A percentile compares a stretch with the other conserved stretches of the same genome.
phyloP scores from a whole-genome alignment of 35 echinoderm and acorn worm genomes.

The Holothuria glaberrima region DNA sequence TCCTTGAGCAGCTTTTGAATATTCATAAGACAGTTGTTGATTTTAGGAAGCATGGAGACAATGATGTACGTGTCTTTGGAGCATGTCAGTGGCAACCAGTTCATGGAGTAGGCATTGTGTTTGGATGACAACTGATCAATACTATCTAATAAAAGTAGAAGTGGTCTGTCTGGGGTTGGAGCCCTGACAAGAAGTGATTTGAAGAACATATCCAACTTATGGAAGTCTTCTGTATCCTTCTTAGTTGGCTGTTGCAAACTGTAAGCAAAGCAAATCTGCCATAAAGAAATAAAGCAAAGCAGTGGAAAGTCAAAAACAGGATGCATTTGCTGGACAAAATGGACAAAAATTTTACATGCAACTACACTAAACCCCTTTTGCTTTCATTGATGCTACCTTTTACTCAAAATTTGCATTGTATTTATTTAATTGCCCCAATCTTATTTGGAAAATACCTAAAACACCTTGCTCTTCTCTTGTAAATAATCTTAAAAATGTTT shows the following conservation, averaged over 20 bases:
- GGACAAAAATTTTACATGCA: no score
- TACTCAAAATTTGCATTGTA: no score
- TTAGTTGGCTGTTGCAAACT: conserved; percentile 51
- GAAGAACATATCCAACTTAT: conserved; percentile 74
- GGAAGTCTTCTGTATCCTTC: conserved; percentile 64
- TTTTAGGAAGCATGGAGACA: conserved; percentile 74
- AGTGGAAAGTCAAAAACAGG: no score
- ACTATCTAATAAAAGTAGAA: conserved; percentile 80
- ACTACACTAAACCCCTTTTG: no score
- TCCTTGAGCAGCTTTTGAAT: conserved; percentile 54
- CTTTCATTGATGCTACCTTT: no score
- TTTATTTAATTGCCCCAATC: no score
- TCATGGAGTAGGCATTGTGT: conserved; percentile 81
- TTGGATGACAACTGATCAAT: conserved; percentile 77
- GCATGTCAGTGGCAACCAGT: conserved; percentile 72
- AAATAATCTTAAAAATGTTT: no score
- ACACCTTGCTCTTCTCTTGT: no score
- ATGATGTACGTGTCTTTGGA: conserved; percentile 57
- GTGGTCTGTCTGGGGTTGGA: conserved; percentile 66
- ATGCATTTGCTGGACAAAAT: no score
- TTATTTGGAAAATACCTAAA: no score
- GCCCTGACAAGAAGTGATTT: conserved; percentile 46
- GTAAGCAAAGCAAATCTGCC: conserved; percentile 86
- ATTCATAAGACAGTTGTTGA: conserved; percentile 69
- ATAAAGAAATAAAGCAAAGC: background rate